Evolutionary conservation across 2,113 vertebrate genomes (phyloP).

Genomic region (Tylochromis polylepis): DNA sequence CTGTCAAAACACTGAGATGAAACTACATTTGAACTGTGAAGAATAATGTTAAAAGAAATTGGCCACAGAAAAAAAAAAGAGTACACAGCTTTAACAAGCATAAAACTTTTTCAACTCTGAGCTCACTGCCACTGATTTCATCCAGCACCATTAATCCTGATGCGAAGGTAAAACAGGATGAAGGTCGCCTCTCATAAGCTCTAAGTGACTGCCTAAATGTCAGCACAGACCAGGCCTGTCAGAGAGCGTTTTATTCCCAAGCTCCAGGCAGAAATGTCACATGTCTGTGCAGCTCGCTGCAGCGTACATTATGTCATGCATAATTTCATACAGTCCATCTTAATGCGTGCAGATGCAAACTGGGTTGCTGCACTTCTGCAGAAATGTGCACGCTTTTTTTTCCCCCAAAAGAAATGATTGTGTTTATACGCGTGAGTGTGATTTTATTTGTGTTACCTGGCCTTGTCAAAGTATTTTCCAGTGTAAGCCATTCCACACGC

Average conservation of each 20-base stretch:
- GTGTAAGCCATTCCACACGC: constrained; percentile 96
- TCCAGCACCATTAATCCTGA: not conserved
- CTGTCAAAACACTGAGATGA: not conserved
- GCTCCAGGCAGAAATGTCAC: constrained; percentile 37
- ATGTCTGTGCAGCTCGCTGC: not conserved
- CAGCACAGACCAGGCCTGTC: constrained; percentile 11
- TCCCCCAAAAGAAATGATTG: not conserved
- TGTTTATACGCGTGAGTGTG: not conserved
- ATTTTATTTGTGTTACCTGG: constrained; percentile 71
- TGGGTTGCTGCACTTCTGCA: not conserved
- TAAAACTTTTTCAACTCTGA: not conserved
- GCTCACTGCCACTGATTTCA: not conserved
- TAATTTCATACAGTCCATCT: not conserved
- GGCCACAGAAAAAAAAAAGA: not conserved
- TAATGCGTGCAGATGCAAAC: not conserved
- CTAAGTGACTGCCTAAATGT: not conserved
- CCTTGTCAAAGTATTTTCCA: constrained; percentile 93
- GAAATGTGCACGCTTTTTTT: not conserved
- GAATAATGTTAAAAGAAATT: not conserved
- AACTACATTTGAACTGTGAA: not conserved
- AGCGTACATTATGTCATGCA: constrained; percentile 17
- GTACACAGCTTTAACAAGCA: not conserved
- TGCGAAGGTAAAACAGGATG: not conserved
- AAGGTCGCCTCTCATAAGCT: not conserved
- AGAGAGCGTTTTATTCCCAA: not conserved